Conservation (phyloP, 2,888 invertebrate genomes). For the Andrena hattorfiana region DNA sequence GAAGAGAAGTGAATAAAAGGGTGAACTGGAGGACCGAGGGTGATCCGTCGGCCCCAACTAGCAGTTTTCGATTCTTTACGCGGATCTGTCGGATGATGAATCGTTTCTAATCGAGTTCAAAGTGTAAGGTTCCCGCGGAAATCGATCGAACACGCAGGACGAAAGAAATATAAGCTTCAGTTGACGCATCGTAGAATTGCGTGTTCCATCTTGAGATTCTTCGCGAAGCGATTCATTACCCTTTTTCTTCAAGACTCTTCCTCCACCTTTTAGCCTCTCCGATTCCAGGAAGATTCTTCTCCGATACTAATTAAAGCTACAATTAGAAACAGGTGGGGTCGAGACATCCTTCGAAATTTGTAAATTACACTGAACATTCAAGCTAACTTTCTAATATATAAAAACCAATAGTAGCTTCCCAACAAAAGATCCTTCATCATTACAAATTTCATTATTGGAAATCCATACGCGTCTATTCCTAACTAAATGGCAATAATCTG, state of each 20-base stretch:
- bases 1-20: slow-evolving; percentile 25
- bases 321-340: neutral
- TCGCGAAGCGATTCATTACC: neutral
- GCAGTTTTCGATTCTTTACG: neutral
- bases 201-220: neutral
- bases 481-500: neutral
- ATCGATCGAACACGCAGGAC: neutral
- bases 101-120: slow-evolving; percentile 13
- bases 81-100: slow-evolving; percentile 13
- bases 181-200: slow-evolving; percentile 35
- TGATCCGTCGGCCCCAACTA: slow-evolving; percentile 1
- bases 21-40: slow-evolving; percentile 32
- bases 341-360: neutral
- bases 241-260: neutral
- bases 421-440: too few species aligned
- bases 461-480: neutral
- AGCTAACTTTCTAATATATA: too few species aligned
- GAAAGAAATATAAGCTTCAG: slow-evolving; percentile 37
- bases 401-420: too few species aligned
- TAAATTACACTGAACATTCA: too few species aligned
- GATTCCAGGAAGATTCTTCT: neutral
- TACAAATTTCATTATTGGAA: neutral
- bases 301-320: neutral
- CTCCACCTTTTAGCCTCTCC: neutral
- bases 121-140: slow-evolving; percentile 17